Percentiles rank a stretch among this genome's conserved stretches.
Evolutionary conservation across 2,888 invertebrate genomes (phyloP).

Genomic region (Loripinus fragilis): DNA sequence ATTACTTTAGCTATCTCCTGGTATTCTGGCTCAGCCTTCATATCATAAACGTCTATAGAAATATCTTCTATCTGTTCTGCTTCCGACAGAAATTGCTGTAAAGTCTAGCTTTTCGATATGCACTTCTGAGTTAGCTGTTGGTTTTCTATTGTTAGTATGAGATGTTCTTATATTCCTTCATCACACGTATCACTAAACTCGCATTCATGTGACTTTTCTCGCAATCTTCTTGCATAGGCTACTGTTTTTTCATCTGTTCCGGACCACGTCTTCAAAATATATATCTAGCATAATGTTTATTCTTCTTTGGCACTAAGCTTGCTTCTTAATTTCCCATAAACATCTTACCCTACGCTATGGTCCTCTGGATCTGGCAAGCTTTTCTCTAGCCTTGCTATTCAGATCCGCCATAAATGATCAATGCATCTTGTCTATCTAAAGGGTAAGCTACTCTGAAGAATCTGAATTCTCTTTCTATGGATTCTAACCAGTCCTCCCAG

Average conservation of each 20-base stretch:
- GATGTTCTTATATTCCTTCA: neutral
- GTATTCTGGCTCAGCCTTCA: constrained; percentile 14
- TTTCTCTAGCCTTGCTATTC: neutral
- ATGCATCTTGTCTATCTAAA: constrained; percentile 6
- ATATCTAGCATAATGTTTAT: neutral
- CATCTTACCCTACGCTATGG: neutral
- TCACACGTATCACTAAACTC: neutral
- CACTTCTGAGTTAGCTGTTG: constrained; percentile 7
- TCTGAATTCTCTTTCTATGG: too few species aligned
- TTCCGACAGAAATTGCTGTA: constrained; percentile 19
- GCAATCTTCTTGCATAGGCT: neutral
- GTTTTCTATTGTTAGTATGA: too few species aligned
- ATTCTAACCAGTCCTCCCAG: constrained; percentile 16
- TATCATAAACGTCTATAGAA: constrained; percentile 3
- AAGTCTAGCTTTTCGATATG: constrained; percentile 21
- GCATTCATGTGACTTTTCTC: neutral
- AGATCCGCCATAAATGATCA: constrained; percentile 6
- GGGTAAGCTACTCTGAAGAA: too few species aligned
- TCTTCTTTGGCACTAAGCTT: neutral
- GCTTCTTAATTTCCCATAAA: neutral
- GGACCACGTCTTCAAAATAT: neutral
- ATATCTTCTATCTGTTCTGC: constrained; percentile 21
- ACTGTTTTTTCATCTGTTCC: constrained; percentile 1
- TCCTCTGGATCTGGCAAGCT: constrained; percentile 7
- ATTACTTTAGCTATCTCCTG: neutral